phyloP scores from a whole-genome alignment of 1,140 invertebrate species.

The Phymorhynchus buccinoides region DNA sequence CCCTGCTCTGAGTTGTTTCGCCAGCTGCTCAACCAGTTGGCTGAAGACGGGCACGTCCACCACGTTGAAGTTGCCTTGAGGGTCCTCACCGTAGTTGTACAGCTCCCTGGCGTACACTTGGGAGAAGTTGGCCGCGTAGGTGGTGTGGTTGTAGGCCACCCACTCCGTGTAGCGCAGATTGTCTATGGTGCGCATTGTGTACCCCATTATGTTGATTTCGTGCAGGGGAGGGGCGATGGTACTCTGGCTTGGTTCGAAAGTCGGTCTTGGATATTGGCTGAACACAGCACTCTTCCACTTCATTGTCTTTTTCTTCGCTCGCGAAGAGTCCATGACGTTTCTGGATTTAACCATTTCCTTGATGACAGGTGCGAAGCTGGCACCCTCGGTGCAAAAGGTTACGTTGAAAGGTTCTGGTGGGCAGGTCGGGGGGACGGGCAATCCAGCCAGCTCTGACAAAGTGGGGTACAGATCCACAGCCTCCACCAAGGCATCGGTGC shows the following conservation, averaged over 20 bases:
- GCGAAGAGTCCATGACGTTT: too few species aligned
- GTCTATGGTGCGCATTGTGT: constrained; percentile 79
- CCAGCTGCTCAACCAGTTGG: constrained; percentile 50
- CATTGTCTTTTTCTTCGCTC: neutral
- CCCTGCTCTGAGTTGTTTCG: constrained; percentile 55
- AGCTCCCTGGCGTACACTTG: constrained; percentile 77
- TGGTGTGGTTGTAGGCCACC: constrained; percentile 74
- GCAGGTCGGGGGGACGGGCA: constrained; percentile 77
- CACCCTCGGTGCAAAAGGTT: constrained; percentile 81
- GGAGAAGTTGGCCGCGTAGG: constrained; percentile 78
- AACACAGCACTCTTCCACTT: constrained; percentile 42
- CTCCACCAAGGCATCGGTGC: constrained; percentile 77
- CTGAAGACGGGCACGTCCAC: constrained; percentile 60
- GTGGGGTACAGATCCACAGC: constrained; percentile 89
- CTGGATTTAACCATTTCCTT: neutral
- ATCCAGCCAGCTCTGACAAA: constrained; percentile 80
- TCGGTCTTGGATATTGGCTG: constrained; percentile 53
- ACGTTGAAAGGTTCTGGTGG: constrained; percentile 56
- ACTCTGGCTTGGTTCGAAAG: constrained; percentile 79
- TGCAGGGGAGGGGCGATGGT: constrained; percentile 76
- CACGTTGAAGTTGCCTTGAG: constrained; percentile 82
- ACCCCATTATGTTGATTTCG: constrained; percentile 81
- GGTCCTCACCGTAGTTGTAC: constrained; percentile 79
- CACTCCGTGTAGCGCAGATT: constrained; percentile 85
- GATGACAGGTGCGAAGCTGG: constrained; percentile 76